Base-by-base conservation (phyloP, 2,888 invertebrate species). In the Hedychridium roseum region DNA sequence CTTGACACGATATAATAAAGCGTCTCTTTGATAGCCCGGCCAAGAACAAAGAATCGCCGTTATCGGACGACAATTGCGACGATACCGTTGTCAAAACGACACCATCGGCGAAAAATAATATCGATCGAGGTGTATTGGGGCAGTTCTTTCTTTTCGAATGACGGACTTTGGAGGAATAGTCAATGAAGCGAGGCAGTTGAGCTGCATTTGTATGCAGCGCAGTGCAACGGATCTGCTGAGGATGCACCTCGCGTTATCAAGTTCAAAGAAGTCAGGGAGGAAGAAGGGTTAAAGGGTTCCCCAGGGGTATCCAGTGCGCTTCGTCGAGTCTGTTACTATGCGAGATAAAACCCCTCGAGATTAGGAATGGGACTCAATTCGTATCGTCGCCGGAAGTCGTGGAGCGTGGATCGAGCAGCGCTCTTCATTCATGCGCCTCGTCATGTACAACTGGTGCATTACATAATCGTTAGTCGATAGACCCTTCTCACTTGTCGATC, bases 311-410 rank as follows among this genome's bases (percentile, higher is more conserved):
- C 45, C 12, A 18, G 18, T 17, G 30, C 31, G 38, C 37, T 17
- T 37, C 43, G 38, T 43, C 30, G 27, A 27, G 23, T 18, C 40
- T 50, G 63, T 63, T 60, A 58, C 60, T 38, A 51, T 38, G 56
- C 48, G 47, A 65, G 68, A 68, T 68, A 64, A 63, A 64, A 56
- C 59, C 57, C 17, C 31, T 44, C 21, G 44, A 66, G 67, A 68
- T 68, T 66, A 62, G 26, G 53, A 42, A 11, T 15, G 47, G 36
- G 52, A 51, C 47, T 51, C 46, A 55, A 66, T 60, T 60, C 52
- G 57, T 67, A 66, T 67, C 68, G 58, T 43, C 56, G 45, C 62
- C 68, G 68, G 66, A 67, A 64, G 59, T 54, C 48, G 32, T 35
- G 43, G 44, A 50, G 46, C 49, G 49, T 32, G 20, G 7, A 14